Conservation (phyloP, 2,113 vertebrate genomes). For the Rhineura floridana region DNA sequence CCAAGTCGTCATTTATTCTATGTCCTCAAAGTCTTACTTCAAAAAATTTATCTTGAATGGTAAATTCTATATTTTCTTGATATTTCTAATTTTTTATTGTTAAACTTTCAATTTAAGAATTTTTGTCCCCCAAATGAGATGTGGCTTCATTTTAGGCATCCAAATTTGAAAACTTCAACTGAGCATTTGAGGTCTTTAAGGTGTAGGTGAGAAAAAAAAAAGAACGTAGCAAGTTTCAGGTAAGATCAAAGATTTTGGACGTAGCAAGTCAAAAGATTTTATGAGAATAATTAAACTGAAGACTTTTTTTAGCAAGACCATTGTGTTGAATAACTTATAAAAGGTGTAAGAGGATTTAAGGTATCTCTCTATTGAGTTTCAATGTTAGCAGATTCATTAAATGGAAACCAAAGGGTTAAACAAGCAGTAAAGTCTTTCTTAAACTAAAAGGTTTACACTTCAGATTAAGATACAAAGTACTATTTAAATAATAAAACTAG, state of each 20-base stretch:
- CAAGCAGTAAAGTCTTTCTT: constrained; percentile 64
- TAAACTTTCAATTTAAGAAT: neutral
- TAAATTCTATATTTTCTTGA: neutral
- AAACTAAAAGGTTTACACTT: constrained; percentile 64
- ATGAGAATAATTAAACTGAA: constrained; percentile 7
- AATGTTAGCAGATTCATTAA: constrained; percentile 67
- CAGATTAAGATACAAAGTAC: constrained; percentile 65
- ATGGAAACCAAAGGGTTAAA: constrained; percentile 86
- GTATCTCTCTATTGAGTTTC: constrained; percentile 19
- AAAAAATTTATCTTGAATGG: neutral
- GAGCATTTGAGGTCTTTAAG: neutral
- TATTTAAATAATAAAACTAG: constrained; percentile 66
- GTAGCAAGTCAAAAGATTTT: neutral
- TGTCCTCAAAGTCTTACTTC: neutral
- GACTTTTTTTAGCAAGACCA: neutral
- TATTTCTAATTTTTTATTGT: neutral
- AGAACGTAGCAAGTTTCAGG: neutral
- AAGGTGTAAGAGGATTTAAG: neutral
- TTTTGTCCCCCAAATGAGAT: neutral
- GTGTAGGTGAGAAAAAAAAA: neutral
- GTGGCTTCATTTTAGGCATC: constrained; percentile 19
- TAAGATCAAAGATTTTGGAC: neutral
- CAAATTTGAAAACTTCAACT: constrained; percentile 3
- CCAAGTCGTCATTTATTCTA: neutral
- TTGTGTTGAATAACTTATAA: constrained; percentile 12